A percentile compares a stretch with the other conserved stretches of the same genome.
Conservation (phyloP, 2,797 vertebrate genomes). For the Paguma larvata region DNA sequence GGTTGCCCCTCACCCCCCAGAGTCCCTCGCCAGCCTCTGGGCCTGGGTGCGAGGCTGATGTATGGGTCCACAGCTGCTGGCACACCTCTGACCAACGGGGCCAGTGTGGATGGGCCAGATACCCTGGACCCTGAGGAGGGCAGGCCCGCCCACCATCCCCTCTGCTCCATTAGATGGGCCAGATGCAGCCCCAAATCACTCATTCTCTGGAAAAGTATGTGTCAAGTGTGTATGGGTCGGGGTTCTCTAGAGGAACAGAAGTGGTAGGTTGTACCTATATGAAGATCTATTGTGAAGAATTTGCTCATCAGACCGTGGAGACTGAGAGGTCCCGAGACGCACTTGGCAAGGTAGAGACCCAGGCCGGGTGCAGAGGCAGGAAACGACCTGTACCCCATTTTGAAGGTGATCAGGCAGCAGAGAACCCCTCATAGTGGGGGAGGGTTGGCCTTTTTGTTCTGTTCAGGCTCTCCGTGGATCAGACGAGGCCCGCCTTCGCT, state of each 20-base stretch:
- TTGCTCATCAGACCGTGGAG: background rate
- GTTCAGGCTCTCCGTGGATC: background rate
- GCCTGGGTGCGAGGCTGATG: background rate
- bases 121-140: background rate
- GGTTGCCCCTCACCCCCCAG: background rate
- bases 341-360: background rate
- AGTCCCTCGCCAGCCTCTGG: no score
- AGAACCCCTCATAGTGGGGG: background rate
- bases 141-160: background rate
- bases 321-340: background rate
- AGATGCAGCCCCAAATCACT: background rate
- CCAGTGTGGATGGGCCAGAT: background rate
- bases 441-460: background rate
- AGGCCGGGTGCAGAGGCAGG: background rate
- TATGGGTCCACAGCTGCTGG: background rate
- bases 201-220: no score
- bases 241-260: background rate
- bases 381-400: background rate
- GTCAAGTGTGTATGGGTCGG: background rate
- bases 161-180: background rate
- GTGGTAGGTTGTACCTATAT: accelerated
- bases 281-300: background rate
- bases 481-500: background rate
- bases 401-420: background rate
- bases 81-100: background rate